These are phyloP conservation scores for Hyla sarda DNA, from an alignment of 2,113 vertebrate species.

Conservation along the genomic window DNA sequence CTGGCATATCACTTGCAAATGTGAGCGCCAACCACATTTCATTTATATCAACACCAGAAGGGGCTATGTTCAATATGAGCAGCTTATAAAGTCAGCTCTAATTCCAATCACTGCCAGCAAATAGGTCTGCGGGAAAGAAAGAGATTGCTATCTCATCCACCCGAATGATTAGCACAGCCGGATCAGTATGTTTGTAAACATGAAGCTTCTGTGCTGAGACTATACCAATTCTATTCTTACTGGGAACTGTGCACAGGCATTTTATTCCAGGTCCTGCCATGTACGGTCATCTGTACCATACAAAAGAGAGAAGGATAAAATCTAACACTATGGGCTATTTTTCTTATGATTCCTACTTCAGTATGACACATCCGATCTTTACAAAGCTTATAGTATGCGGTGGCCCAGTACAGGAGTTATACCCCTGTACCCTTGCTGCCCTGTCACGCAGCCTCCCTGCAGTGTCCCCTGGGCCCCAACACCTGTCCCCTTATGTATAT, in stretches of 20 bases:
- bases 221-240: not conserved
- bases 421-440: too few species aligned
- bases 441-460: too few species aligned
- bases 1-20: slow-evolving; percentile 41
- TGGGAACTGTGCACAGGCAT: not conserved
- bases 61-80: slow-evolving; percentile 36
- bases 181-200: slow-evolving; percentile 44
- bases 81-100: slow-evolving; percentile 9
- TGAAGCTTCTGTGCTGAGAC: not conserved
- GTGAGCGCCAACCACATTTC: slow-evolving; percentile 48
- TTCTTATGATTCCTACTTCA: not conserved
- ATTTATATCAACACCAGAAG: slow-evolving; percentile 58
- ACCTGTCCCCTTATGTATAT: too few species aligned
- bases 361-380: not conserved
- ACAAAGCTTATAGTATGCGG: too few species aligned
- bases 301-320: not conserved
- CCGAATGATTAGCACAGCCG: slow-evolving; percentile 43
- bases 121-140: slow-evolving; percentile 16
- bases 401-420: too few species aligned
- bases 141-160: slow-evolving; percentile 36
- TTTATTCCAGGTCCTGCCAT: not conserved
- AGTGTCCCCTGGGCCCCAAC: too few species aligned
- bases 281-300: not conserved
- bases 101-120: slow-evolving; percentile 39
- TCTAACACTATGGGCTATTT: not conserved